Evolutionary conservation across 2,113 vertebrate species (phyloP), one percentile per base, ranked within the genome.

Genomic region (Agapornis roseicollis): DNA sequence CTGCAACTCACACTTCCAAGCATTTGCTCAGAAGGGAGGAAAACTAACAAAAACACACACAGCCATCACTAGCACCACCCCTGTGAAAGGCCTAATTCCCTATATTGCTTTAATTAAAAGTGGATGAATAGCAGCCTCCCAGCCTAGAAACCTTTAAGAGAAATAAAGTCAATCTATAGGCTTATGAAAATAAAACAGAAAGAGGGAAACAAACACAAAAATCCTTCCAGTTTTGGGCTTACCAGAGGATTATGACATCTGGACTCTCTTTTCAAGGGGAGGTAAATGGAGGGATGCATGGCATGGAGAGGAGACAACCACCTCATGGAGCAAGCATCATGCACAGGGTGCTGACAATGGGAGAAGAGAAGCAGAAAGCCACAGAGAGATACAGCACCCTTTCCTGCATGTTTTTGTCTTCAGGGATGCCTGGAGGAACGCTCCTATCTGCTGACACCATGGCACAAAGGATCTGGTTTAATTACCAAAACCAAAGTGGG

Each of bases 41-140:
- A 93, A 91, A 95, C 53, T 81, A 89, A 88, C 81, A 93, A 90
- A 94, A 94, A 35, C 64, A 89, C 28, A 72, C 58, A 70, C 6
- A 63, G 76, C 20, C 82, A 93, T 92, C 83, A 90, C 42, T 61
- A 90, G 84, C 92, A 89, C 68, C 64, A 77, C 88, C 50, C 70
- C 58, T 60, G 60, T 74, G 90, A 88, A 95, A 90, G 64, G 29
- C 35, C 60, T 91, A 93, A 96, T 91, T 94, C 90, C 91, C 88
- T 93, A 47, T 46, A 81, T 17, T 71, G 55, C 72, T 79, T 96
- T 94, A 96, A 95, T 96, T 97, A 95, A 90, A 94, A 88, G 90
- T 6, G 31, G 61, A 86, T 93, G 83, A 96, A 94, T 42, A 88
- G 52, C 64, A 94, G 88, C 65, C 77, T 92, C 56, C 85, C 70